Base-by-base conservation (phyloP, 2,797 vertebrate species). In the Tragelaphus oryx region DNA sequence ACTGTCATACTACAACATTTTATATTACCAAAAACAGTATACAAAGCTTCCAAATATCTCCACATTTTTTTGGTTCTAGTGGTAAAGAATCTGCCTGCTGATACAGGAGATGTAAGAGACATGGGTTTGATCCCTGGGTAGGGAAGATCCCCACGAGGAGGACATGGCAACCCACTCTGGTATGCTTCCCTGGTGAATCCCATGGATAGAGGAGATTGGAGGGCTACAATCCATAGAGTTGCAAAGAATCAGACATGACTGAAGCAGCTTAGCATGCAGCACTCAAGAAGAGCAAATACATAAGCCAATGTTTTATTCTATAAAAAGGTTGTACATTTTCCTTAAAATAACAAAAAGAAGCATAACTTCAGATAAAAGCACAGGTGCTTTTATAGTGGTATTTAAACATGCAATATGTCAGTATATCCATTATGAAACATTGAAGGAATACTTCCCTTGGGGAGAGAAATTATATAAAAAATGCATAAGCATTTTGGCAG, bases 111-210 rank as follows among this genome's bases (percentile, higher is more conserved):
- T 41, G 11, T 71, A 41, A 71, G 37, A 71, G 65, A 71, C 11
- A 71, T 0, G 2, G 20, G 3, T 71, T 41, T 24, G 22, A 71
- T 41, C 22, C 37, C 11, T 7, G 22, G 11, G 3, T 41, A 1
- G 0, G 22, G 37, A 71, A 71, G 65, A 41, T 71, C 65, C 33
- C 5, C 20, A 2, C 0, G 5, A 71, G 68, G 10, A 41, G 37
- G 37, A 13, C 20, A 71, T 41, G 37, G 11, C 3, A 71, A 41
- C 37, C 22, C 68, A 71, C 37, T 71, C 68, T 13, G 41, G 37
- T 71, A 24, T 41, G 24, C 37, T 71, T 71, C 24, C 20, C 68
- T 41, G 20, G 68, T 7, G 20, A 71, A 41, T 13, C 37, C 22
- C 37, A 41, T 13, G 20, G 37, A 71, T 11, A 26, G 22, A 71